Conservation (phyloP, 2,797 vertebrate species). For the Alosa sapidissima region DNA sequence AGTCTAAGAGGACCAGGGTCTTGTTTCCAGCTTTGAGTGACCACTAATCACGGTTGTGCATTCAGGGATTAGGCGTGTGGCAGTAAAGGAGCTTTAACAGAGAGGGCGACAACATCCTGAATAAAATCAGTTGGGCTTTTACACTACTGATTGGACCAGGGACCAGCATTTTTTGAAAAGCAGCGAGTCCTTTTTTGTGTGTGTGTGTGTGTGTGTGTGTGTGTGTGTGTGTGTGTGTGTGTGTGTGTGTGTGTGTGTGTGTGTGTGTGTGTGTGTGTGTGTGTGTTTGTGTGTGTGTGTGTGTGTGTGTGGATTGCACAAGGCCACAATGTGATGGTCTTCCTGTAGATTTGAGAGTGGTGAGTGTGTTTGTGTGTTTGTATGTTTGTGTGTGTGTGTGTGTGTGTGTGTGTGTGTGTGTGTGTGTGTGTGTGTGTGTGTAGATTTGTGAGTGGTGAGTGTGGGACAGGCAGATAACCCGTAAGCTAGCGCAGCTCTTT, state of each 20-base stretch:
- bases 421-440: not conserved
- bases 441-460: not conserved
- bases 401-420: not conserved
- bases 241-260: not conserved
- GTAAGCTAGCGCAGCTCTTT: not conserved
- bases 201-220: not conserved
- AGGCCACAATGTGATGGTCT: not conserved
- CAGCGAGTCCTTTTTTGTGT: not conserved
- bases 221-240: not conserved
- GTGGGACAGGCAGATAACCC: not conserved
- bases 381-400: not conserved
- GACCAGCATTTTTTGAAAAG: conserved; percentile 15
- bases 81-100: conserved; percentile 58
- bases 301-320: not conserved
- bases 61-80: conserved; percentile 68
- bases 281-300: not conserved
- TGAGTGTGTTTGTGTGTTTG: not conserved
- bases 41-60: conserved; percentile 68
- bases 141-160: not conserved
- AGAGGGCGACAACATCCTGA: conserved; percentile 55
- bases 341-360: not conserved
- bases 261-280: not conserved
- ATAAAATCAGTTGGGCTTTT: conserved; percentile 54
- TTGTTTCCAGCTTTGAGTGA: conserved; percentile 75
- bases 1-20: conserved; percentile 59